These are phyloP conservation scores for Hoplodrina blanda DNA, from an alignment of 2,888 invertebrate genomes.

Conservation along the genomic window DNA sequence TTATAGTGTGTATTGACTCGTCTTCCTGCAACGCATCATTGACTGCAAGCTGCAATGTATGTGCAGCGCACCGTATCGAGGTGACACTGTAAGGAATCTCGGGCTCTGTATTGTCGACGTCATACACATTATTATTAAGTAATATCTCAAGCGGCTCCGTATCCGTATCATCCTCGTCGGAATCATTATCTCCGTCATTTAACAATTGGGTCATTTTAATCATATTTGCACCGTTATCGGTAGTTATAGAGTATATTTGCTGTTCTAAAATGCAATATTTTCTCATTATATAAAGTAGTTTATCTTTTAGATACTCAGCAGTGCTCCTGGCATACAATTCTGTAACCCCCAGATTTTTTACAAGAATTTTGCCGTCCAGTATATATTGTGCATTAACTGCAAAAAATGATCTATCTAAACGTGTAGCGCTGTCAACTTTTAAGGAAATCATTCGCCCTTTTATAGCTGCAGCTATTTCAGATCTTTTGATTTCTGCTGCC, in stretches of 20 bases:
- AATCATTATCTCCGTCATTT: conserved; percentile 17
- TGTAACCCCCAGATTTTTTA: conserved; percentile 2
- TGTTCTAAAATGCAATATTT: conserved; percentile 11
- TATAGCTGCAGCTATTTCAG: conserved; percentile 2
- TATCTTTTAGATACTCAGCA: conserved; percentile 14
- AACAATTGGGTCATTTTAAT: conserved; percentile 6
- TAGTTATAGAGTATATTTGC: neutral
- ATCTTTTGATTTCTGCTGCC: neutral
- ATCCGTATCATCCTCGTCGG: conserved; percentile 4
- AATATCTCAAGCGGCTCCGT: neutral
- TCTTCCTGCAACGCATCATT: conserved; percentile 6
- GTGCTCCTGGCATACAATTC: conserved; percentile 2
- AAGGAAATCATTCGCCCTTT: conserved; percentile 11
- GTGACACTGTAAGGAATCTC: conserved; percentile 5
- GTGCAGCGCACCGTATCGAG: conserved; percentile 19
- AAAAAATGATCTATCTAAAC: conserved; percentile 15
- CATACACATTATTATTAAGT: neutral
- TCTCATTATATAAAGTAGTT: conserved; percentile 14
- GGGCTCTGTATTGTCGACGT: conserved; percentile 1
- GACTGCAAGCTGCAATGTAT: conserved; percentile 18
- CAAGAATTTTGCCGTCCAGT: too few species aligned
- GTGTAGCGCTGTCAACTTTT: conserved; percentile 18
- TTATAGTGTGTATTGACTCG: neutral
- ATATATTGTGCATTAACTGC: conserved; percentile 7
- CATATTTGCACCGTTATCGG: neutral